Base-by-base conservation (phyloP, 2,888 invertebrate species). In the Drosophila anomalata region DNA sequence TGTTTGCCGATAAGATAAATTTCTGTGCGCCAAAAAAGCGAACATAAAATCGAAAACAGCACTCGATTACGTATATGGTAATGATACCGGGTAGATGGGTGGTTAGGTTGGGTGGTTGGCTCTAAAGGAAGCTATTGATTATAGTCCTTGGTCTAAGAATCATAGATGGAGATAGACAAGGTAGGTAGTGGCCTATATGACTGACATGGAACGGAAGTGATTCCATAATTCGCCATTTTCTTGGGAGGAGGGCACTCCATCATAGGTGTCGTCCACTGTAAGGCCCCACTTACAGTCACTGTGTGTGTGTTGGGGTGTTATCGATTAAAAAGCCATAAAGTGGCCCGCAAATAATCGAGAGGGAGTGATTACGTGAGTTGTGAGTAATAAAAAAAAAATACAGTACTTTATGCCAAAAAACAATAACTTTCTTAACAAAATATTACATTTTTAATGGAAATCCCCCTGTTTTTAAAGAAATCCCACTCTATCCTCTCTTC, bases 31-130 rank as follows among this genome's bases (percentile, higher is more conserved):
- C 84, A 72, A 73, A 86, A 81, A 53, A 78, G 66, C 62, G 20
- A 62, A 79, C 73, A 66, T 67, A 68, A 81, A 84, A 83, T 86
- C 83, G 84, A 88, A 86, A 79, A 77, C 83, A 79, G 77, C 77
- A 50, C 47, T 71, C 71, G 68, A 71, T 77, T 77, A 76, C 77
- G 75, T 79, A 57, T 87, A 85, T 86, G 77, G 73, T 75, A 80
- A 81, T 87, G 60, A 70, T 73, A 71, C 14, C 8, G 39, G 29
- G 33, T 3, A 8, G 7, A 8, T 26, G 22, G 22, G 22, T 5
- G 26, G 26, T 2, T 26, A 3, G 26, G 26, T 2, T 26, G 26
- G 26, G 26, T 26, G 7, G 26, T 2, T 6, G 2, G 24, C 22
- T 22, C 11, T 26, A 22, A 22, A 24, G 55, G 5, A 42, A 14